These are phyloP conservation scores for Mimas tiliae DNA, from an alignment of 2,888 invertebrate genomes.

Conservation along the genomic window DNA sequence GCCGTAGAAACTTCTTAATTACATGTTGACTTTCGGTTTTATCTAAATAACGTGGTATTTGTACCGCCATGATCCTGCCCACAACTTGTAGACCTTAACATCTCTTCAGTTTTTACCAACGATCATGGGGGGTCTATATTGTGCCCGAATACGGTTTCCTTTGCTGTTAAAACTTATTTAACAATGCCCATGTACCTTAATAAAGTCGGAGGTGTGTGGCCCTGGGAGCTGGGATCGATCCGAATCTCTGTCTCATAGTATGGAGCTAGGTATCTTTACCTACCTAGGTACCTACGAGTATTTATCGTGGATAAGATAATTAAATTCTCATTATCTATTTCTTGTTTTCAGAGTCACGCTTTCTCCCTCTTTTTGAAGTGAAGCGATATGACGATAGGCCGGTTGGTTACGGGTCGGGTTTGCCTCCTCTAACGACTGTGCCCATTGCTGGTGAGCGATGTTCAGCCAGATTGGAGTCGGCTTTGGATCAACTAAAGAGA, in stretches of 20 bases:
- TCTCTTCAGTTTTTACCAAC: no score
- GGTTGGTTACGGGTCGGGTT: constrained; percentile 52
- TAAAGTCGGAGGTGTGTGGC: no score
- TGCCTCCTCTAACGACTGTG: constrained; percentile 68
- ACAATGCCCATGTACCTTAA: no score
- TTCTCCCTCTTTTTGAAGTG: constrained; percentile 73
- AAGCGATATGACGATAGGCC: constrained; percentile 72
- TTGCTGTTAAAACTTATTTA: no score
- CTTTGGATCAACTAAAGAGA: constrained; percentile 87
- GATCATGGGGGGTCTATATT: no score
- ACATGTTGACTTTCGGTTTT: constrained; percentile 63
- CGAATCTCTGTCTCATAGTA: no score
- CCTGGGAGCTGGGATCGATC: no score
- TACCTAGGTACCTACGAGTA: no score
- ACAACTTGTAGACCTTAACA: no score
- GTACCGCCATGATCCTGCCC: constrained; percentile 34
- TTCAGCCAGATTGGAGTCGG: constrained; percentile 87
- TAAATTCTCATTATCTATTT: constrained; percentile 5
- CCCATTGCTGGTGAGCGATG: constrained; percentile 83
- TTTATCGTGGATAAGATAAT: not conserved
- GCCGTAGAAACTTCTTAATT: constrained; percentile 56
- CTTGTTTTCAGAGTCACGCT: constrained; percentile 70
- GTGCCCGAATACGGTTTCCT: no score
- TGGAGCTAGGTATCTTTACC: not conserved
- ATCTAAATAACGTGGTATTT: constrained; percentile 37